Base-by-base conservation (phyloP, 92 coral and sea anemone species). In the Plumapathes pennacea region DNA sequence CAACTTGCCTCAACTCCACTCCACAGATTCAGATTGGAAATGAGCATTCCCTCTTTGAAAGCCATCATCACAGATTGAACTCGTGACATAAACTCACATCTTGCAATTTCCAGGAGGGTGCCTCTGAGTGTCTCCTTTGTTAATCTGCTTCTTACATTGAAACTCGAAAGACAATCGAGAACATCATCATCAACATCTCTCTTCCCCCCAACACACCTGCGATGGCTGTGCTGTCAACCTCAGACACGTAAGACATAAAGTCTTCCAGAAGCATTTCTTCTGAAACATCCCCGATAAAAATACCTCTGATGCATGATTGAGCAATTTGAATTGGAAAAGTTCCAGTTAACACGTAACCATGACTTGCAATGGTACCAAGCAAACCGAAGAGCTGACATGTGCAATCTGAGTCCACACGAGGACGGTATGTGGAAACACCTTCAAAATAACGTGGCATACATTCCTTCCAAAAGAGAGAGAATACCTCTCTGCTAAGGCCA, bases 341-440 rank as follows among this genome's bases (percentile, higher is more conserved):
- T 2, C 77, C 60, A 22, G 67, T 69, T 37, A 69, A 42, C 37
- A 58, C 68, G 38, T 34, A 70, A 5, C 77, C 77, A 70, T 58
- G 77, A 27, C 77, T 70, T 57, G 57, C 77, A 20, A 70, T 34
- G 29, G 42, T 38, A 18, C 74, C 68, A 2, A 70, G 77, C 36
- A 57, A 25, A 19, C 58, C 67, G 11, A 70, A 70, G 21, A 58
- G 58, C 50, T 58, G 67, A 37, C 50, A 67, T 0, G 68, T 23
- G 11, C 77, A 57, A 50, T 58, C 77, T 34, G 77, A 60, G 29
- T 70, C 60, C 33, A 58, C 68, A 32, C 60, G 68, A 34, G 77
- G 60, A 7, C 46, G 67, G 21, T 70, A 60, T 43, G 58, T 46
- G 22, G 18, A 45, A 14, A 60, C 49, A 18, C 74, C 74, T 41